Conservation (phyloP, 2,797 vertebrate genomes). For the Coreius guichenoti region DNA sequence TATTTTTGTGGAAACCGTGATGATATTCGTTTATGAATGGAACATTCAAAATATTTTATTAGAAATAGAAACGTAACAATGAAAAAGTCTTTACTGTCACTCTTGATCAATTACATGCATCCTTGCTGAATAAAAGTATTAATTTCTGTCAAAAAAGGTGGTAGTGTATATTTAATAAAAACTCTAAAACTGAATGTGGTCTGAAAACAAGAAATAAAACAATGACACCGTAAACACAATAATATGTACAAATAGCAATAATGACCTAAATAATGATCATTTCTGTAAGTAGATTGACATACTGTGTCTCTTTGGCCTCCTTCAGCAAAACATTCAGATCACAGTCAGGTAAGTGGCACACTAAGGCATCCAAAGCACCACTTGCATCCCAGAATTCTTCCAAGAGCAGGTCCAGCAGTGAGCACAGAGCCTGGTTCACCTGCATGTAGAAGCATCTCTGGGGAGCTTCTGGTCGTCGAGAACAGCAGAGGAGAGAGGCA, state of each 20-base stretch:
- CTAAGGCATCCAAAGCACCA: conserved; percentile 74
- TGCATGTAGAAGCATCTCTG: conserved; percentile 72
- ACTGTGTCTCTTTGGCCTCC: conserved; percentile 75
- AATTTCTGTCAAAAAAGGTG: background rate
- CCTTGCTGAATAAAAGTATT: background rate
- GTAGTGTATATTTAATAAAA: background rate
- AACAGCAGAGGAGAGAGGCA: conserved; percentile 69
- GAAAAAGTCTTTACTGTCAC: background rate
- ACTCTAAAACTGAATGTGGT: background rate
- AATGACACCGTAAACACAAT: background rate
- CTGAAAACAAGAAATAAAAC: background rate
- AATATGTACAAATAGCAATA: background rate
- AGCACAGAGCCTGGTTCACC: conserved; percentile 77
- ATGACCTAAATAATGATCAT: background rate
- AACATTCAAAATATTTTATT: background rate
- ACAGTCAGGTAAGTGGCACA: conserved; percentile 78
- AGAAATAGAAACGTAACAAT: background rate
- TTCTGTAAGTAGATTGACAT: conserved; percentile 53
- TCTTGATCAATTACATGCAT: background rate
- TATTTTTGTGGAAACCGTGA: background rate
- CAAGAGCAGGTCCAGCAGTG: conserved; percentile 80
- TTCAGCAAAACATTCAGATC: conserved; percentile 74
- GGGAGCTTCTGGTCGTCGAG: conserved; percentile 32
- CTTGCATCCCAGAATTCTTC: conserved; percentile 73
- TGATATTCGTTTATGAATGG: background rate